Percentiles rank a stretch among this genome's conserved stretches.
These are phyloP conservation scores for Thripadectes ignobilis DNA, from an alignment of 2,797 vertebrate species.

Conservation along the genomic window DNA sequence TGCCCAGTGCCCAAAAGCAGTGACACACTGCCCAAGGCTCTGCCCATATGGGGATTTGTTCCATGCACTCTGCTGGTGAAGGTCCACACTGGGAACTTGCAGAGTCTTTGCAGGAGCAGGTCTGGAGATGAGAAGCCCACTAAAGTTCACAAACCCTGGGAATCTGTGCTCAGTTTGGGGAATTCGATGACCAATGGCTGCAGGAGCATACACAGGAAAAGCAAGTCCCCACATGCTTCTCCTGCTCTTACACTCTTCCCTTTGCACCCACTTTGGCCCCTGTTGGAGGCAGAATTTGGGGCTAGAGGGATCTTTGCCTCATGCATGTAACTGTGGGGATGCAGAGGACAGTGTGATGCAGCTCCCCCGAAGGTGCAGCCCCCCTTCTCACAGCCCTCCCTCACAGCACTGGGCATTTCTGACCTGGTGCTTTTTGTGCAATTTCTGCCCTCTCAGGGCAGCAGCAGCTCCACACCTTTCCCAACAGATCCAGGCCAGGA, in stretches of 20 bases:
- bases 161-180: not conserved
- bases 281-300: not conserved
- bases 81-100: not conserved
- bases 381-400: not conserved
- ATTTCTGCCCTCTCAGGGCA: constrained; percentile 1
- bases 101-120: accelerated
- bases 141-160: not conserved
- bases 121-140: not conserved
- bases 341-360: not conserved
- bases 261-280: not conserved
- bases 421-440: not conserved
- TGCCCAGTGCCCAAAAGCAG: not conserved
- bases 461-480: not conserved
- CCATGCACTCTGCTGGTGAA: accelerated
- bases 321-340: accelerated
- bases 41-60: accelerated
- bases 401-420: accelerated
- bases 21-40: not conserved
- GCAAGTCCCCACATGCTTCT: accelerated
- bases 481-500: not conserved
- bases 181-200: accelerated
- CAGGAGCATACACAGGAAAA: accelerated
- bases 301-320: not conserved
- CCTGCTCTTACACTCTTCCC: not conserved
- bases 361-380: not conserved